Evolutionary conservation across 1,140 invertebrate genomes (phyloP).

Genomic region (Aphaenogaster floridana): DNA sequence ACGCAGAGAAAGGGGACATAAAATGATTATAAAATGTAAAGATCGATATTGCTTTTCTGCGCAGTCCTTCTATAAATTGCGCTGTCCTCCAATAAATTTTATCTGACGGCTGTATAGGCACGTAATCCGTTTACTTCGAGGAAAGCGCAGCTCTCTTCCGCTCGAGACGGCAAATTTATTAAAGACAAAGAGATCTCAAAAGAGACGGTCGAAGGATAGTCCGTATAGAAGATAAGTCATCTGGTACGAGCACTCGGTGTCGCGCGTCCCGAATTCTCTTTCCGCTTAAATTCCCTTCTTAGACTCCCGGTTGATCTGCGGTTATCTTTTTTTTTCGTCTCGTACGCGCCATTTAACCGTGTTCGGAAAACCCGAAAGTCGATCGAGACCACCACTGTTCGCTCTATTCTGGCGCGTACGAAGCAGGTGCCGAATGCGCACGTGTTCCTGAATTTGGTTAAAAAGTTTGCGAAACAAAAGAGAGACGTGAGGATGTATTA

Average conservation of each 20-base stretch:
- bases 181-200: constrained; percentile 29
- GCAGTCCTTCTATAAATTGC: not conserved
- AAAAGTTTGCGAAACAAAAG: constrained; percentile 11
- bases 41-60: not conserved
- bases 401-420: not conserved
- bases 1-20: not conserved
- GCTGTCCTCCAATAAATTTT: constrained; percentile 13
- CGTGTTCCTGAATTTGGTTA: constrained; percentile 1
- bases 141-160: constrained; percentile 3
- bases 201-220: constrained; percentile 25
- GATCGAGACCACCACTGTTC: not conserved
- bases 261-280: not conserved
- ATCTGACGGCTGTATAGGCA: not conserved
- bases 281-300: not conserved
- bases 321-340: not conserved
- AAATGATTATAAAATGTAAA: constrained; percentile 30
- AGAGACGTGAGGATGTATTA: not conserved
- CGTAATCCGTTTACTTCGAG: constrained; percentile 25
- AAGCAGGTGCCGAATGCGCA: too few relatives aligned
- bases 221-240: constrained; percentile 10
- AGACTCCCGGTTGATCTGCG: not conserved
- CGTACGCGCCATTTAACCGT: constrained; percentile 40
- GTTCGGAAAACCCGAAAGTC: constrained; percentile 13
- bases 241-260: not conserved
- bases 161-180: constrained; percentile 29